Conservation (phyloP, 2,888 invertebrate species). For the Platycheirus albimanus region DNA sequence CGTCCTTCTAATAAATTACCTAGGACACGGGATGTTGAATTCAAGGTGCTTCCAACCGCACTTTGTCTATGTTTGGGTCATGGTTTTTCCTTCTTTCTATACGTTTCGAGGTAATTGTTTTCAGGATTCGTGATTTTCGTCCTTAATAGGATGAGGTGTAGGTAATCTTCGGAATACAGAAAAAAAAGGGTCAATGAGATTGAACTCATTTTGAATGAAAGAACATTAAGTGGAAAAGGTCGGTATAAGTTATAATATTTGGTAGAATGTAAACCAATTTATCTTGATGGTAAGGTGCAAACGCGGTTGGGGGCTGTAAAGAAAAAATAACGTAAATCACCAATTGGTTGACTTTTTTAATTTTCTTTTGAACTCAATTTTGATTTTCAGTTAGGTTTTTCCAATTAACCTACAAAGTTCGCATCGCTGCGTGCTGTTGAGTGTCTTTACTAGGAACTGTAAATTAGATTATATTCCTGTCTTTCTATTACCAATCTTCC, state of each 20-base stretch:
- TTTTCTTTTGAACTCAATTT: neutral
- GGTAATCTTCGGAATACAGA: neutral
- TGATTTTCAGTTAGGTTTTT: too few species aligned
- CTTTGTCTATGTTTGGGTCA: conserved; percentile 49
- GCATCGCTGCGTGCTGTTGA: too few species aligned
- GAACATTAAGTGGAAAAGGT: neutral
- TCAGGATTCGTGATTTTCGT: conserved; percentile 34
- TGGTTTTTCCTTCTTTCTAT: conserved; percentile 16
- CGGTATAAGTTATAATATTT: neutral
- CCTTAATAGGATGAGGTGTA: conserved; percentile 6
- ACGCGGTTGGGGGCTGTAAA: neutral
- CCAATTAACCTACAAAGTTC: too few species aligned
- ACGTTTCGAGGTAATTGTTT: conserved; percentile 51
- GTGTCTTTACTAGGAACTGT: too few species aligned
- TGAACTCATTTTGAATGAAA: conserved; percentile 10
- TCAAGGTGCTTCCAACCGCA: conserved; percentile 50
- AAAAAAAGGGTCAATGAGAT: conserved; percentile 32
- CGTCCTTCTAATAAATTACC: conserved; percentile 60
- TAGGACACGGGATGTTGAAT: conserved; percentile 19
- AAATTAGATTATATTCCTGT: too few species aligned
- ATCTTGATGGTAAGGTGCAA: conserved; percentile 3
- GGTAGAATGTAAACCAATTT: conserved; percentile 7
- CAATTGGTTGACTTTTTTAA: conserved; percentile 6
- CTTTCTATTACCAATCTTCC: too few species aligned
- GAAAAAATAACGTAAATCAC: conserved; percentile 1